These are phyloP conservation scores for Halcyon chelicuti DNA, from an alignment of 2,797 vertebrate genomes.

Conservation along the genomic window DNA sequence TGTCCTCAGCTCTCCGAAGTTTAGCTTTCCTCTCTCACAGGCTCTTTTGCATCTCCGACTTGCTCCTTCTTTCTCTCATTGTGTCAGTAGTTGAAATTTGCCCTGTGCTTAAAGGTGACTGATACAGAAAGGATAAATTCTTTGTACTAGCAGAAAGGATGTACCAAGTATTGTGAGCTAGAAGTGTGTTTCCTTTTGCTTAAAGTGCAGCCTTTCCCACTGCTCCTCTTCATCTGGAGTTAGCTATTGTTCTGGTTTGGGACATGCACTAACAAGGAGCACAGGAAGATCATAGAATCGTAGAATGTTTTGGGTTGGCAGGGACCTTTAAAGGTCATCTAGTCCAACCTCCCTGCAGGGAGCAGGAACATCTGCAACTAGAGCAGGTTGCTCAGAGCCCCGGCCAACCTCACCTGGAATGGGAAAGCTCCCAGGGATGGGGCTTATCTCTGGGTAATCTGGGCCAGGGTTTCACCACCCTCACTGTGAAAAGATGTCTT, in stretches of 20 bases:
- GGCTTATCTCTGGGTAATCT: no score
- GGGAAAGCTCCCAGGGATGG: no score
- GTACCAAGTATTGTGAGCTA: not conserved
- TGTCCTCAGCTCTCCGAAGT: conserved; percentile 26
- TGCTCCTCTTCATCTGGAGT: not conserved
- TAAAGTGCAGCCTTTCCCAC: not conserved
- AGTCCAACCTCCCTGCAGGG: not conserved
- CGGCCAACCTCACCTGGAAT: no score
- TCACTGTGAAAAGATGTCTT: no score
- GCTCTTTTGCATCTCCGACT: not conserved
- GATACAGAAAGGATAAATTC: not conserved
- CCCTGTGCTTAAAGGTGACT: not conserved
- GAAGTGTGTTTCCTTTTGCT: not conserved
- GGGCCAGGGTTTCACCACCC: no score
- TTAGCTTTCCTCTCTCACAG: not conserved
- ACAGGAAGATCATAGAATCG: not conserved
- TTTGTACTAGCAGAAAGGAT: not conserved
- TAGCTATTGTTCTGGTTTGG: not conserved
- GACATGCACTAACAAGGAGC: not conserved
- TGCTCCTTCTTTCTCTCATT: not conserved
- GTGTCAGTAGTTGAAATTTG: not conserved
- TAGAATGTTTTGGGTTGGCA: not conserved
- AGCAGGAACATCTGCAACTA: no score
- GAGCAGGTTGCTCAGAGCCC: no score
- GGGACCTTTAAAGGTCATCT: not conserved